phyloP scores from a whole-genome alignment of 2,113 vertebrate genomes.

The Pantherophis guttatus region DNA sequence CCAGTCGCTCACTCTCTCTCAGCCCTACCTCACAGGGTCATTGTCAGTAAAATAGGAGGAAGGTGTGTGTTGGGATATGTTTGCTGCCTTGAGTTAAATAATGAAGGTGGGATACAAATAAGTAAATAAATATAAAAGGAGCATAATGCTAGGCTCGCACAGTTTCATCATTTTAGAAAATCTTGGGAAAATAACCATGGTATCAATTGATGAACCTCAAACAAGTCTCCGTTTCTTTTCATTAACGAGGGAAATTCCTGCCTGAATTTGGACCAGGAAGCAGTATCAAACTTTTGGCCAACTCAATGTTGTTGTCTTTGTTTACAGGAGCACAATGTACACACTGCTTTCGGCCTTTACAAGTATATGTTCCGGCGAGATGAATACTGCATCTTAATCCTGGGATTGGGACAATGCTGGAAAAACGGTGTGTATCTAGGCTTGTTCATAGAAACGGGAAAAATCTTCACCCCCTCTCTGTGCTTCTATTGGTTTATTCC shows the following conservation, averaged over 20 bases:
- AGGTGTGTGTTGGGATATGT: too few relatives aligned
- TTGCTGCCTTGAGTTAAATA: too few relatives aligned
- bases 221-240: neutral
- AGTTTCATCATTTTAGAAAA: neutral
- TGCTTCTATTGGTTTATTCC: neutral
- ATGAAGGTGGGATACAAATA: neutral
- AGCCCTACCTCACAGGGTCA: too few relatives aligned
- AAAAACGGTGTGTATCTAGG: slow-evolving; percentile 82
- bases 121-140: neutral
- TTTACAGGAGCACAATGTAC: slow-evolving; percentile 82
- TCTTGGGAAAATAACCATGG: neutral
- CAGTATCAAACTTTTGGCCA: neutral
- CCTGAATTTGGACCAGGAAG: neutral
- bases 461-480: accelerated
- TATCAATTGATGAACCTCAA: too few relatives aligned
- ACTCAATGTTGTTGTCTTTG: neutral
- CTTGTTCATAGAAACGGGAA: accelerated
- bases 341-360: slow-evolving; percentile 94
- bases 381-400: slow-evolving; percentile 92
- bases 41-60: too few relatives aligned
- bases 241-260: neutral
- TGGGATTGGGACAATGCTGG: slow-evolving; percentile 97
- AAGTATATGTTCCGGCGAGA: slow-evolving; percentile 98
- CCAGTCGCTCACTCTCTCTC: too few relatives aligned
- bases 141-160: too few relatives aligned